Evolutionary conservation across 2,888 invertebrate species (phyloP).

Genomic region (Euzophera pinguis): DNA sequence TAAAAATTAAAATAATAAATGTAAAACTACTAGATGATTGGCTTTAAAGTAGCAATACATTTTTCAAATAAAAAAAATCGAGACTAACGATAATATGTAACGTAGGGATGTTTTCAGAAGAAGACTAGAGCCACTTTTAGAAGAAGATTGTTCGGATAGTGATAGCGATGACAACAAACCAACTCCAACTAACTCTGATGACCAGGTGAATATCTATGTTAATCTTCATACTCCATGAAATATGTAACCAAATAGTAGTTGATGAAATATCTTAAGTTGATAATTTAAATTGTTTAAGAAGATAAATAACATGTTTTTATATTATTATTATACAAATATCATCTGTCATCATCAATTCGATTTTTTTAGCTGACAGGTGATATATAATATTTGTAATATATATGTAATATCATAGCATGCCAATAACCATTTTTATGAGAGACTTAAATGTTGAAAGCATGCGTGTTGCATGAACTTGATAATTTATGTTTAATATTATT

Average conservation of each 20-base stretch:
- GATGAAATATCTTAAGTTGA: constrained; percentile 1
- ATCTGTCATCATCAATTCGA: not conserved
- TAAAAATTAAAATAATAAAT: not conserved
- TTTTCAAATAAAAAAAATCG: constrained; percentile 17
- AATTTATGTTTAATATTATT: constrained; percentile 30
- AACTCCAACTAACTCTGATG: constrained; percentile 71
- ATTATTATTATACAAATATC: not conserved
- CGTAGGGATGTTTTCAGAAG: constrained; percentile 81
- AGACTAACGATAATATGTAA: constrained; percentile 35
- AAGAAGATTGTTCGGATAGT: constrained; percentile 89
- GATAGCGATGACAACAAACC: constrained; percentile 70
- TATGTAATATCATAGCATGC: constrained; percentile 44
- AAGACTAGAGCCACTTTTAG: constrained; percentile 89
- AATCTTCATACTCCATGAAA: constrained; percentile 6
- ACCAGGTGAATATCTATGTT: constrained; percentile 71
- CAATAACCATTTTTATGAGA: constrained; percentile 37
- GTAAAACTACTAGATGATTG: not conserved
- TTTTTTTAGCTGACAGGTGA: constrained; percentile 18
- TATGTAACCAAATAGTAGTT: constrained; percentile 8
- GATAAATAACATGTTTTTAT: not conserved
- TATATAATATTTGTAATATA: constrained; percentile 9
- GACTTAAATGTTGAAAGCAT: constrained; percentile 49
- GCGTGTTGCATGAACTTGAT: constrained; percentile 60
- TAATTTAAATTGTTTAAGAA: not conserved
- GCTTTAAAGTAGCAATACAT: constrained; percentile 11